Conservation (phyloP, 2,888 invertebrate species). For the Ochropacha duplaris region DNA sequence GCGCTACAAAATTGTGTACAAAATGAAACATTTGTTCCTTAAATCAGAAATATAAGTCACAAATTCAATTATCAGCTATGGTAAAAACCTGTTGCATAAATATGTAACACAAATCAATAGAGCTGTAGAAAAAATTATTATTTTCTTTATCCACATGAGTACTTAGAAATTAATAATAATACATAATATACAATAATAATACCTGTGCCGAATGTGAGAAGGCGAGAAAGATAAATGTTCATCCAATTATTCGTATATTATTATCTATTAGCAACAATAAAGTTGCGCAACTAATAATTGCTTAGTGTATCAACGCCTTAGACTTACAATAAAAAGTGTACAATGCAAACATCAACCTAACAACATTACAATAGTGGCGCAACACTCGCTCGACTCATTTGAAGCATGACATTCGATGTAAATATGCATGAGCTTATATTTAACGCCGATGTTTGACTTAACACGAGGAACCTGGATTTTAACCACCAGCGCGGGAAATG, state of each 20-base stretch:
- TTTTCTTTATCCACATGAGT: too few species aligned
- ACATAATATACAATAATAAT: too few species aligned
- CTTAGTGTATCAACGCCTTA: background rate
- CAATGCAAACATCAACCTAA: too few species aligned
- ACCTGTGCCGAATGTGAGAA: too few species aligned
- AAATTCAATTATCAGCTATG: too few species aligned
- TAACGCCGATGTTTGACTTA: constrained; percentile 17
- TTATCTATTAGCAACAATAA: background rate
- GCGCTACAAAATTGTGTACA: background rate
- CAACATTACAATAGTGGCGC: background rate
- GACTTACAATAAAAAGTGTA: background rate
- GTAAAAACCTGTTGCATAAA: too few species aligned
- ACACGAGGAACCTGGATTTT: constrained; percentile 17
- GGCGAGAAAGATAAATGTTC: too few species aligned
- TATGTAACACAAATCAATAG: too few species aligned
- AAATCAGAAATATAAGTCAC: background rate
- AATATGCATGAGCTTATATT: constrained; percentile 7
- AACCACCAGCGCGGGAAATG: constrained; percentile 23
- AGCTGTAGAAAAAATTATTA: too few species aligned
- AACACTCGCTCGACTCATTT: background rate
- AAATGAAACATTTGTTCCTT: background rate
- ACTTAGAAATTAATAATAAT: too few species aligned
- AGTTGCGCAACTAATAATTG: background rate
- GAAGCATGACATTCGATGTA: constrained; percentile 30
- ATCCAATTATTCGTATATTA: background rate